Conservation (phyloP, 2,797 vertebrate genomes). For the Otus scops region DNA sequence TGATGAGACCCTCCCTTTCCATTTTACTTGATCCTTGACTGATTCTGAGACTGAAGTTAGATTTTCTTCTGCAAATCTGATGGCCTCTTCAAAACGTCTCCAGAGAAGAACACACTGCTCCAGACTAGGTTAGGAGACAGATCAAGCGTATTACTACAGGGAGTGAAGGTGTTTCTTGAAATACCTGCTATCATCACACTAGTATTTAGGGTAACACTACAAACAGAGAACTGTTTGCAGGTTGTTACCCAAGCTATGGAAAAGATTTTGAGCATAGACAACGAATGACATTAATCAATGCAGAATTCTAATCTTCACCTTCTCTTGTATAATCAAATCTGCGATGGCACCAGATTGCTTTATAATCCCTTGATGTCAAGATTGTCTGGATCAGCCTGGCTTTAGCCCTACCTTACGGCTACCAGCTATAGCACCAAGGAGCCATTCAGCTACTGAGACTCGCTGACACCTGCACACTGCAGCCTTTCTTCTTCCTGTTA, state of each 20-base stretch:
- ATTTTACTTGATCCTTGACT: not conserved
- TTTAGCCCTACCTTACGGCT: not conserved
- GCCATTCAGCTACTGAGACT: not conserved
- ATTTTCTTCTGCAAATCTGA: not conserved
- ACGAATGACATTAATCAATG: not conserved
- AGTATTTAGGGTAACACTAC: not conserved
- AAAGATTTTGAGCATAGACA: not conserved
- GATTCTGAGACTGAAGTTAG: not conserved
- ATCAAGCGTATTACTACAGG: not conserved
- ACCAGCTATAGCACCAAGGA: not conserved
- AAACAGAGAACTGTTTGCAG: not conserved
- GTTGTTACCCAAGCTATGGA: not conserved
- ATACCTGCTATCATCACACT: not conserved
- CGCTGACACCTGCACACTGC: fast-evolving
- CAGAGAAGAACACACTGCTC: not conserved
- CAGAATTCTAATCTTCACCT: not conserved
- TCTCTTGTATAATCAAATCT: not conserved
- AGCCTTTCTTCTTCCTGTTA: not conserved
- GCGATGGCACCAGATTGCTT: not conserved
- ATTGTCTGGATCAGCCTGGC: not conserved
- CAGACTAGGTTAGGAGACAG: not conserved
- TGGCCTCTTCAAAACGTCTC: not conserved
- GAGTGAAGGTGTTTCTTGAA: not conserved
- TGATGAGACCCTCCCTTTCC: not conserved
- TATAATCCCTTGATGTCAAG: not conserved